Conservation (phyloP, 2,113 vertebrate species). For the Tetrao urogallus region DNA sequence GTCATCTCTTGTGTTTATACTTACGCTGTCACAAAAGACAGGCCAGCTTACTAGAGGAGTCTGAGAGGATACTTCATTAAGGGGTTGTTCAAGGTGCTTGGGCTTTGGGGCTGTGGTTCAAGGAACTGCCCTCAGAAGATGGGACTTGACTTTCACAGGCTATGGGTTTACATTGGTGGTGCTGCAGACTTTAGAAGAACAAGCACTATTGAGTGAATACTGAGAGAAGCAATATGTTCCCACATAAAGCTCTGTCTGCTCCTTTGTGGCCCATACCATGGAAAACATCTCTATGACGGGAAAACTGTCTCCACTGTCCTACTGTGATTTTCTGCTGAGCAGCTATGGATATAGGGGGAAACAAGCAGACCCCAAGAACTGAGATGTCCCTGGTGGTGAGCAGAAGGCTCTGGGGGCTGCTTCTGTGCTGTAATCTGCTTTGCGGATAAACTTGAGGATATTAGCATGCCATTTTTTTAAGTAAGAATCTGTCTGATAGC, state of each 20-base stretch:
- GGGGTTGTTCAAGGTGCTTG: not conserved
- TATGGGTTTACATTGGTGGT: not conserved
- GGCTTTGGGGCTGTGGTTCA: not conserved
- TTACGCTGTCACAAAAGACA: not conserved
- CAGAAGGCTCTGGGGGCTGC: not conserved
- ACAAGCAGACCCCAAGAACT: not conserved
- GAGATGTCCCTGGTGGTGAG: not conserved
- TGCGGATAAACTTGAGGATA: not conserved
- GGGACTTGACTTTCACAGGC: not conserved
- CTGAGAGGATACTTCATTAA: not conserved
- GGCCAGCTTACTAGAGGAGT: not conserved
- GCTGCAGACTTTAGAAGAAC: not conserved
- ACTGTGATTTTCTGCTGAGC: not conserved
- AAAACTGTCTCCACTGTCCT: not conserved
- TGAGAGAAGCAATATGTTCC: not conserved
- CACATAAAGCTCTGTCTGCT: not conserved
- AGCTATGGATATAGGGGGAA: not conserved
- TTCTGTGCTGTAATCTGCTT: not conserved
- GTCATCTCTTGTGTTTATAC: not conserved
- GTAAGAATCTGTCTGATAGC: not conserved
- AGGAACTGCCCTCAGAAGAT: not conserved
- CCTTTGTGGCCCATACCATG: not conserved
- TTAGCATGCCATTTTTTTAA: not conserved
- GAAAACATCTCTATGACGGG: not conserved
- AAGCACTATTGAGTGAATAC: fast-evolving